These are phyloP conservation scores for Sitodiplosis mosellana DNA, from an alignment of 1,140 invertebrate species.

Conservation along the genomic window DNA sequence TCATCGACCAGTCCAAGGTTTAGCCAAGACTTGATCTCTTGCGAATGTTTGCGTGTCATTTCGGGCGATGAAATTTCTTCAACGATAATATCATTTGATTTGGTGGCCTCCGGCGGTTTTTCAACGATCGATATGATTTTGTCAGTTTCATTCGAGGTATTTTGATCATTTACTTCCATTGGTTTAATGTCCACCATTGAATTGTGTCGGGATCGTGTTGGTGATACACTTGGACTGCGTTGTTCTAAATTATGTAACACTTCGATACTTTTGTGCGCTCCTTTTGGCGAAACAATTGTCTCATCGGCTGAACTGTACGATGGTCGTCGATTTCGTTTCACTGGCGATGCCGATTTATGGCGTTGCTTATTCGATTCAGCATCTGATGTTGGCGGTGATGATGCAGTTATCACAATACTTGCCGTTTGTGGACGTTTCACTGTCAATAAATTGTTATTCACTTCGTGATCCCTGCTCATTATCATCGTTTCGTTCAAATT, in stretches of 20 bases:
- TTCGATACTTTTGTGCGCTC: conserved; percentile 37
- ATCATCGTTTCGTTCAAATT: too few relatives aligned
- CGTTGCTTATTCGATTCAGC: neutral
- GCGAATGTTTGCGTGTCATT: neutral
- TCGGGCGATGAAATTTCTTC: neutral
- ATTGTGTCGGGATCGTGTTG: conserved; percentile 9
- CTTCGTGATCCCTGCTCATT: too few relatives aligned
- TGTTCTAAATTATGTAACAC: conserved; percentile 37
- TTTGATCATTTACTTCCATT: too few relatives aligned
- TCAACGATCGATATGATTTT: too few relatives aligned
- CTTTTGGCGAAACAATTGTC: conserved; percentile 27
- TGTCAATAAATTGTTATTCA: too few relatives aligned
- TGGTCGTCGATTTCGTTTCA: conserved; percentile 16
- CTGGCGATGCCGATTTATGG: conserved; percentile 7
- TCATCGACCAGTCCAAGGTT: conserved; percentile 30
- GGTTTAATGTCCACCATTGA: neutral
- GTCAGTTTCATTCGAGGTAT: too few relatives aligned
- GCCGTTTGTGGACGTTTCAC: neutral
- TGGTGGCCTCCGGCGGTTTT: neutral
- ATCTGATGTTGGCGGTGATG: neutral
- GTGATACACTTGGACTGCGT: conserved; percentile 28
- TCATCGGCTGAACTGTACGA: conserved; percentile 24
- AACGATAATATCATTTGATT: neutral
- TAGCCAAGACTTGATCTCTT: conserved; percentile 26
- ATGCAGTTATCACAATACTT: neutral